Evolutionary conservation across 2,797 vertebrate genomes (phyloP), one percentile per base, ranked within the genome.

Genomic region (Pterois miles): DNA sequence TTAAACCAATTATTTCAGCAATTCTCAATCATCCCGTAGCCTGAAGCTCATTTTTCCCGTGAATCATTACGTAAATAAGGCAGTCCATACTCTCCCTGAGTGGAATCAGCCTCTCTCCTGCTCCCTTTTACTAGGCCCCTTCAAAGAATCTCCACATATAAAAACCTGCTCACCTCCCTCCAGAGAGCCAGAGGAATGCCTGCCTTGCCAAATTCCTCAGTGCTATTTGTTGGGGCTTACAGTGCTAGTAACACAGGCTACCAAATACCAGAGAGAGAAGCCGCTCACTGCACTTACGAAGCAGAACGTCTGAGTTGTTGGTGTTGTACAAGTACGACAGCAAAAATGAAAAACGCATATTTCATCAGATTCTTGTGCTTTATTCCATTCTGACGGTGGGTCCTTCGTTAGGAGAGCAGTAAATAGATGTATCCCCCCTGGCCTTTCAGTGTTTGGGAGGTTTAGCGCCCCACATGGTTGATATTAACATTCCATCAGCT

Each of bases 401-500:
- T 63, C 33, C 63, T 69, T 88, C 65, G 82, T 88, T 89, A 86
- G 69, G 48, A 43, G 34, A 40, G 86, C 86, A 80, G 83, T 88
- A 81, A 92, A 86, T 58, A 82, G 27, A 72, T 78, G 25, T 36
- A 66, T 27, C 36, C 75, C 65, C 62, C 65, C 82, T 50, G 50
- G 80, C 67, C 76, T 79, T 86, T 82, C 80, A 52, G 71, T 29
- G 58, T 65, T 86, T 77, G 74, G 77, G 65, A 78, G 81, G 78
- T 72, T 69, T 81, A 78, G 65, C 40, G 62, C 87, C 84, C 92
- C 94, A 94, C 92, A 95, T 94, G 94, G 91, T 92, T 88, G 85
- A 94, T 89, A 95, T 95, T 95, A 95, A 94, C 93, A 95, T 94
- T 94, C 92, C 92, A 68, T 70, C 85, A 88, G 80, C 76, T 88